Percentiles rank a stretch among this genome's conserved stretches.
Conservation (phyloP, 2,888 invertebrate genomes). For the Megaustenia siamemsis region DNA sequence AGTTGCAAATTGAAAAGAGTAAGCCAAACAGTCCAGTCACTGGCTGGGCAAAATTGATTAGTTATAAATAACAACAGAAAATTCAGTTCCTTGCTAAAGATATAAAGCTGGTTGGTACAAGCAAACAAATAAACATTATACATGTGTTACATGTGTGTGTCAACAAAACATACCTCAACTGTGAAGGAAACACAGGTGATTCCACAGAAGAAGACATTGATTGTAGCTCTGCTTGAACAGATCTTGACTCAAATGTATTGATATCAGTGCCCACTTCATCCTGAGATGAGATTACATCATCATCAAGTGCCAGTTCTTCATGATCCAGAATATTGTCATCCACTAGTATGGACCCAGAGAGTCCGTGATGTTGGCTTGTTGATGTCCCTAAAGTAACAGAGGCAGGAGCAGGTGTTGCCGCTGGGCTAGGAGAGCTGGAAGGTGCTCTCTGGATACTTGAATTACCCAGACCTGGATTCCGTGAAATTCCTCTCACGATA, state of each 20-base stretch:
- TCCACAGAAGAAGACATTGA: constrained; percentile 7
- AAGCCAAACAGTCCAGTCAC: no score
- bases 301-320: constrained; percentile 29
- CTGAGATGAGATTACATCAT: constrained; percentile 46
- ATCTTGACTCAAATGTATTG: neutral
- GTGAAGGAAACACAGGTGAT: constrained; percentile 12
- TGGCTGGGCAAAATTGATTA: no score
- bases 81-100: no score
- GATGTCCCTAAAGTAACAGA: neutral
- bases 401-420: constrained; percentile 34
- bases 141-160: no score
- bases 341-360: neutral
- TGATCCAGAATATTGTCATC: constrained; percentile 22
- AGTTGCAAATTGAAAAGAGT: no score
- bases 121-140: no score
- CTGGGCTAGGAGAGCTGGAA: constrained; percentile 44
- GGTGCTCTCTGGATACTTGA: constrained; percentile 17
- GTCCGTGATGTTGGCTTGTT: neutral
- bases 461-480: neutral
- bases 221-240: constrained; percentile 25
- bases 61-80: no score
- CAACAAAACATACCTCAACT: constrained; percentile 1
- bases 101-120: no score
- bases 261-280: constrained; percentile 48
- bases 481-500: constrained; percentile 30